phyloP scores from a whole-genome alignment of 2,888 invertebrate genomes.

The Lordiphosa andalusiaca region DNA sequence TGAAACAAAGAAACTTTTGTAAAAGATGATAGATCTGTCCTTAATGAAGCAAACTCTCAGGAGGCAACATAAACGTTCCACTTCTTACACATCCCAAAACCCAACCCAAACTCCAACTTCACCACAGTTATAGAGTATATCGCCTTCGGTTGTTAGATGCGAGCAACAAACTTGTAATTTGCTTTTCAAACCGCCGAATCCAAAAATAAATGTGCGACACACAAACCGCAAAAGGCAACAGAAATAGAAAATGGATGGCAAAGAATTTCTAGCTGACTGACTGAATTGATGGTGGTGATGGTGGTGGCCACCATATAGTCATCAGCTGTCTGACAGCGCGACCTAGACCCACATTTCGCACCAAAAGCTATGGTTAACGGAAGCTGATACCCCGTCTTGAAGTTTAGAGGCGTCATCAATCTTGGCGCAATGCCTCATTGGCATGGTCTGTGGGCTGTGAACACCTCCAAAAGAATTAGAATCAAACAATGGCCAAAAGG shows the following conservation, averaged over 20 bases:
- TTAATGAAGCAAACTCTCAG: too few relatives aligned
- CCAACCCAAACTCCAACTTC: too few relatives aligned
- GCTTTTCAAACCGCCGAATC: slow-evolving; percentile 30
- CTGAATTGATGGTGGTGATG: slow-evolving; percentile 9
- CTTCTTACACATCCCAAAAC: too few relatives aligned
- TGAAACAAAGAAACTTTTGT: too few relatives aligned
- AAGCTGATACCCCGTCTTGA: slow-evolving; percentile 29
- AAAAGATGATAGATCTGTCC: too few relatives aligned
- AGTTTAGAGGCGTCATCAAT: slow-evolving; percentile 62
- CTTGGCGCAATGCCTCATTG: slow-evolving; percentile 68
- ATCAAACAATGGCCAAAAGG: slow-evolving; percentile 47
- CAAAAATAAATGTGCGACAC: slow-evolving; percentile 52
- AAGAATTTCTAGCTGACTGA: slow-evolving; percentile 62
- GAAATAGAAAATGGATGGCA: slow-evolving; percentile 66
- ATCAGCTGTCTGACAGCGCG: slow-evolving; percentile 43
- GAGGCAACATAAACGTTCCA: too few relatives aligned
- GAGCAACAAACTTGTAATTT: slow-evolving; percentile 45
- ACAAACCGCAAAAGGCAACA: slow-evolving; percentile 47
- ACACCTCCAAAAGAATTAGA: slow-evolving; percentile 37
- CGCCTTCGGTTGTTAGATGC: neutral
- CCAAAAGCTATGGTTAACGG: slow-evolving; percentile 47
- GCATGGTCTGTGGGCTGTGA: slow-evolving; percentile 34
- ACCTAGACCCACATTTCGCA: slow-evolving; percentile 61
- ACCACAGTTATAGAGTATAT: too few relatives aligned
- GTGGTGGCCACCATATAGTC: slow-evolving; percentile 38